Evolutionary conservation across 2,113 vertebrate genomes (phyloP).

Genomic region (Pithys albifrons): DNA sequence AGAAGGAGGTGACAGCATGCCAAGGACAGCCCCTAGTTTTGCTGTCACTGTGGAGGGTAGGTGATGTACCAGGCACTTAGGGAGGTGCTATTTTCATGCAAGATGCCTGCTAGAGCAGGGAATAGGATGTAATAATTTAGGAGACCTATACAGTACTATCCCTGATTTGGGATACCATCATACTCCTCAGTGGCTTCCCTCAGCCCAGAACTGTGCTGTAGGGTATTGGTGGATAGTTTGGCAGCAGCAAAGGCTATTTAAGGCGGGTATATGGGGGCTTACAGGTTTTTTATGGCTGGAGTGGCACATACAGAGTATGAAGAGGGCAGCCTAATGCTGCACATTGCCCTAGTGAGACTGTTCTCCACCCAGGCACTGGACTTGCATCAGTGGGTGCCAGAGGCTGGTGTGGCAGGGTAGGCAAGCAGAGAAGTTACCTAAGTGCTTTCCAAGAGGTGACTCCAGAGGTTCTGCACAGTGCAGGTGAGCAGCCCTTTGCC

Average conservation of each 20-base stretch:
- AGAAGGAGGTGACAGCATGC: background rate
- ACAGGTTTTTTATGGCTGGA: background rate
- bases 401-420: background rate
- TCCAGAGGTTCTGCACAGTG: slow-evolving; percentile 18
- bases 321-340: background rate
- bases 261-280: background rate
- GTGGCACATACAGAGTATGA: background rate
- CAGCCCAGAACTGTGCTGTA: background rate
- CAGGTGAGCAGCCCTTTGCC: slow-evolving; percentile 54
- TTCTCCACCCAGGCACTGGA: background rate
- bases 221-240: background rate
- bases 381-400: background rate
- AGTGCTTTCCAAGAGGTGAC: background rate
- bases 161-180: background rate
- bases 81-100: background rate
- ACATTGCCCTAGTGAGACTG: background rate
- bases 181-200: background rate
- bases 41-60: background rate
- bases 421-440: background rate
- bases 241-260: background rate
- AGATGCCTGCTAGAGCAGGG: background rate
- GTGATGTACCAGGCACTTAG: background rate
- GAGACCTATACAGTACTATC: background rate
- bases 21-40: background rate
- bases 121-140: background rate